Base-by-base conservation (phyloP, 2,888 invertebrate species). In the Aradus depressus region DNA sequence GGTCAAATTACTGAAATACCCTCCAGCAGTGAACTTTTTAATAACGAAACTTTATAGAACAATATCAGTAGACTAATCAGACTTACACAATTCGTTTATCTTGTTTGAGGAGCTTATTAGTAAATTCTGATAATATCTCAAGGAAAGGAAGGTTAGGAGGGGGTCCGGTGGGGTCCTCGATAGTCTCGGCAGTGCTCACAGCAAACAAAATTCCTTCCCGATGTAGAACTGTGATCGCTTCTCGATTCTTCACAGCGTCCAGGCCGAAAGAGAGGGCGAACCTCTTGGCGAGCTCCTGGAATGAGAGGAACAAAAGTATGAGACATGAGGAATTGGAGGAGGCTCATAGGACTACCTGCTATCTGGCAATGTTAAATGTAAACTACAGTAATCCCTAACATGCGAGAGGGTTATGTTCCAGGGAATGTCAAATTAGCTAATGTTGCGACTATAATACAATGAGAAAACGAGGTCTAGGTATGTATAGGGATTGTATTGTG, bases 241-340 rank as follows among this genome's bases (percentile, higher is more conserved):
- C 93, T 57, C 96, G 80, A 75, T 95, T 97, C 72, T 92, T 93
- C 54, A 96, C 80, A 14, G 90, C 89, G 72, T 97, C 97, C 64
- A 96, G 75, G 0, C 97, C 97, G 74, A 98, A 97, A 43, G 93
- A 95, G 50, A 96, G 75, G 1, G 96, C 88, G 74, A 97, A 97
- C 49, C 96, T 76, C 70, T 96, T 92, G 1, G 95, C 96, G 65
- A 98, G 72, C 75, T 98, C 97, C 80, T 85, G 64, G 23, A 64
- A 42, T 28, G 23, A 41, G 42, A 32, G 42, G 39, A 47, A n/a
- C n/a, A n/a, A n/a, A n/a, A n/a, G n/a, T n/a, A n/a, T n/a, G n/a
- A n/a, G n/a, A n/a, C n/a, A n/a, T n/a, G n/a, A n/a, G n/a, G n/a
- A n/a, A n/a, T n/a, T n/a, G n/a, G n/a, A n/a, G n/a, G n/a, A n/a